Conservation (phyloP, 2,888 invertebrate genomes). For the Oligia strigilis region DNA sequence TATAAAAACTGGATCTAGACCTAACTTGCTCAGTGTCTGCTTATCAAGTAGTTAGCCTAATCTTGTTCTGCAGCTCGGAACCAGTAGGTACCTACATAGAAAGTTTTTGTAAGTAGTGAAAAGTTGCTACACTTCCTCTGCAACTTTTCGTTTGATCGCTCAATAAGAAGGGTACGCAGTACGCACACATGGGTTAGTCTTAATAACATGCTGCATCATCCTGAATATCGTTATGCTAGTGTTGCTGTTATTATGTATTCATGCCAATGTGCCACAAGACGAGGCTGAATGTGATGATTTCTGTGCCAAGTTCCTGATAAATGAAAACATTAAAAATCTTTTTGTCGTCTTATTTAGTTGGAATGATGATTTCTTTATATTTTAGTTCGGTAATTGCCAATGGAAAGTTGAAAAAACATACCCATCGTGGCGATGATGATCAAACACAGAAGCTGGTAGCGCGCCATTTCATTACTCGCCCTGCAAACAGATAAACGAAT, state of each 20-base stretch:
- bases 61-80: constrained; percentile 38
- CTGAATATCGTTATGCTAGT: constrained; percentile 37
- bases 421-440: constrained; percentile 77
- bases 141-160: constrained; percentile 2
- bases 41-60: constrained; percentile 19
- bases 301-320: constrained; percentile 65
- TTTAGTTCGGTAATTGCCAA: constrained; percentile 21
- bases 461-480: constrained; percentile 80
- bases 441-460: constrained; percentile 78
- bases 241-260: constrained; percentile 42
- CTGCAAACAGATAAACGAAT: constrained; percentile 74
- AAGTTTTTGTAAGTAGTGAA: constrained; percentile 50
- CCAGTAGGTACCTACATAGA: constrained; percentile 49
- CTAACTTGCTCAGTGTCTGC: neutral
- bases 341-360: constrained; percentile 15
- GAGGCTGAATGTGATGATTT: constrained; percentile 47
- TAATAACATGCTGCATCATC: constrained; percentile 13
- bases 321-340: constrained; percentile 26
- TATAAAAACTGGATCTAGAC: neutral
- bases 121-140: constrained; percentile 31
- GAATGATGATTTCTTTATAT: constrained; percentile 25
- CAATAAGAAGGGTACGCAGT: neutral
- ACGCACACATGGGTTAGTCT: neutral
- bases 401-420: constrained; percentile 68
- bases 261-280: constrained; percentile 43